Percentiles rank a stretch among this genome's conserved stretches.
phyloP scores from a whole-genome alignment of 2,797 vertebrate genomes.

The Molossus molossus region DNA sequence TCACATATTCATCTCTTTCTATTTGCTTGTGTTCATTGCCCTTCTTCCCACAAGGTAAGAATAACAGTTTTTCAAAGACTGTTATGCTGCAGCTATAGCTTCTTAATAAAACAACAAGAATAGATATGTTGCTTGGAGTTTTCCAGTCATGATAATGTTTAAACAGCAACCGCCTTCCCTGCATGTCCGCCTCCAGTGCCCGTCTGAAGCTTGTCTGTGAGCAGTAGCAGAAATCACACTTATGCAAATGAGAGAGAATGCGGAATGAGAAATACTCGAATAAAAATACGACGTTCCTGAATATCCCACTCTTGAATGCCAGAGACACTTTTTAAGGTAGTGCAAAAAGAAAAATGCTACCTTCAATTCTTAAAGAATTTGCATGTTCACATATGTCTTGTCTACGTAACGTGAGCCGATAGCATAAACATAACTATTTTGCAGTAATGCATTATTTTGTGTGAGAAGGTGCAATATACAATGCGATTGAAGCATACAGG shows the following conservation, averaged over 20 bases:
- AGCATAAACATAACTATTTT: conserved; percentile 5
- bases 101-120: background rate
- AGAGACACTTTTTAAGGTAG: background rate
- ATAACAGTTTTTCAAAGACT: conserved; percentile 27
- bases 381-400: background rate
- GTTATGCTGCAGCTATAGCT: background rate
- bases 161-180: conserved; percentile 8
- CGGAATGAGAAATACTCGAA: background rate
- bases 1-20: background rate
- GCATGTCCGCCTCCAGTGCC: background rate
- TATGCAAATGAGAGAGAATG: background rate
- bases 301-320: background rate
- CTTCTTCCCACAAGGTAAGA: conserved; percentile 22
- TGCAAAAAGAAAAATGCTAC: background rate
- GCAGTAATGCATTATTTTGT: background rate
- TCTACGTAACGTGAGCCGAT: background rate
- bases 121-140: background rate
- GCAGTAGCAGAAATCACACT: background rate
- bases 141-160: background rate
- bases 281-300: background rate
- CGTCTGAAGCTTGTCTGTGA: conserved; percentile 9
- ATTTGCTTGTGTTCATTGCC: conserved; percentile 55
- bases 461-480: background rate
- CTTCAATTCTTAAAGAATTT: conserved; percentile 48
- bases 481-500: background rate